These are phyloP conservation scores for Rosalia funebris DNA, from an alignment of 2,888 invertebrate genomes.

Conservation along the genomic window DNA sequence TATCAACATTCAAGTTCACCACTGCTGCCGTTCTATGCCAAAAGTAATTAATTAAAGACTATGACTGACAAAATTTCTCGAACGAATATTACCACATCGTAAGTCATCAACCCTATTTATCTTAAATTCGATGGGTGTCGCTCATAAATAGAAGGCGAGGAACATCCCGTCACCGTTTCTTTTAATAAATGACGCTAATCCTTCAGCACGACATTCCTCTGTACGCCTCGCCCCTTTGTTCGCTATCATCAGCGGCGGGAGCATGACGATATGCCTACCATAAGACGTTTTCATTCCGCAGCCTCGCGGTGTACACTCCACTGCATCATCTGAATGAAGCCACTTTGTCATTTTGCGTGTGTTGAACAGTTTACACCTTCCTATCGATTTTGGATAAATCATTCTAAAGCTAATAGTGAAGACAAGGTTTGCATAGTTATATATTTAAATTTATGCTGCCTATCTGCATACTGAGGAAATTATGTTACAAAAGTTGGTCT, in stretches of 20 bases:
- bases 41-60: constrained; percentile 18
- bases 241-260: constrained; percentile 12
- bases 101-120: constrained; percentile 20
- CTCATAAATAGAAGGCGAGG: constrained; percentile 9
- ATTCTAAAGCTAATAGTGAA: constrained; percentile 11
- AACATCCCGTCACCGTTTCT: constrained; percentile 12
- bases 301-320: constrained; percentile 32
- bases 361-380: constrained; percentile 11
- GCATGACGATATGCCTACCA: not conserved
- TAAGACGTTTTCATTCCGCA: constrained; percentile 36
- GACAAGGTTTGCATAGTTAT: constrained; percentile 19
- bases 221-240: constrained; percentile 8
- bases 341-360: constrained; percentile 36
- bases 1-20: too few relatives aligned
- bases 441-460: constrained; percentile 21
- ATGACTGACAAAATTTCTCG: constrained; percentile 14
- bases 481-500: not conserved
- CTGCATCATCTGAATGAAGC: constrained; percentile 20
- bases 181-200: constrained; percentile 26
- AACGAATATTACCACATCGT: not conserved
- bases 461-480: not conserved
- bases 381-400: constrained; percentile 24
- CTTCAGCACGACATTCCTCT: constrained; percentile 15
- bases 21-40: not conserved
- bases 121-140: constrained; percentile 17